Conservation (phyloP, 2,888 invertebrate genomes). For the Zygaena filipendulae region DNA sequence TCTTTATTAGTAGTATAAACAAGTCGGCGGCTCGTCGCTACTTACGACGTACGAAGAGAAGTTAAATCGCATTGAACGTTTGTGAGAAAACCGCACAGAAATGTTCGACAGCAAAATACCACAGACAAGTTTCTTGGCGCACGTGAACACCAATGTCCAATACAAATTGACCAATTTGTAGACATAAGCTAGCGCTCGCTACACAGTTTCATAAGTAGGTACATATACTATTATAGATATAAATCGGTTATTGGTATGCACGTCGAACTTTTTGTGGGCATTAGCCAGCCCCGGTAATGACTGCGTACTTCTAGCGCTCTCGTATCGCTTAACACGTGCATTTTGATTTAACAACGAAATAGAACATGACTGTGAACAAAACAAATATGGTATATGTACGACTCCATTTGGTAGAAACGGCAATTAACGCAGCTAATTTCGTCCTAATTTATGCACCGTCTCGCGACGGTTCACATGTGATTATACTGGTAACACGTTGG, state of each 20-base stretch:
- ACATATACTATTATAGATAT: slow-evolving; percentile 15
- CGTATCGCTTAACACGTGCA: slow-evolving; percentile 8
- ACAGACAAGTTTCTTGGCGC: slow-evolving; percentile 39
- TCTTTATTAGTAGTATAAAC: no score
- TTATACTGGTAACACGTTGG: no score
- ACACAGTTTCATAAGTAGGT: no score
- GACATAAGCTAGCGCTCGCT: slow-evolving; percentile 36
- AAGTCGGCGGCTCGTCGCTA: no score
- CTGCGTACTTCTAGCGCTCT: slow-evolving; percentile 34
- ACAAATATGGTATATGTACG: slow-evolving; percentile 22
- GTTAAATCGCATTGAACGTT: not conserved
- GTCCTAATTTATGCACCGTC: no score
- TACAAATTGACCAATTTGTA: slow-evolving; percentile 54
- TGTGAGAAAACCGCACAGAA: not conserved
- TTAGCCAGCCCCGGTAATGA: slow-evolving; percentile 47
- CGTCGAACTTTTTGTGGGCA: slow-evolving; percentile 37
- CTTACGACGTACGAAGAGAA: no score
- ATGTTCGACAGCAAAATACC: not conserved
- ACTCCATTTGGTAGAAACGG: slow-evolving; percentile 36
- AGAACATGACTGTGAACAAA: slow-evolving; percentile 25
- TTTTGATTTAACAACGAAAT: slow-evolving; percentile 33
- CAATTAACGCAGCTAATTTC: slow-evolving; percentile 49
- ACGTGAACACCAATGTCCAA: no score
- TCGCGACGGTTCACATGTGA: no score
- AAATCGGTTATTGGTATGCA: slow-evolving; percentile 47